phyloP scores from a whole-genome alignment of 1,140 invertebrate species.

The Belonocnema kinseyi region DNA sequence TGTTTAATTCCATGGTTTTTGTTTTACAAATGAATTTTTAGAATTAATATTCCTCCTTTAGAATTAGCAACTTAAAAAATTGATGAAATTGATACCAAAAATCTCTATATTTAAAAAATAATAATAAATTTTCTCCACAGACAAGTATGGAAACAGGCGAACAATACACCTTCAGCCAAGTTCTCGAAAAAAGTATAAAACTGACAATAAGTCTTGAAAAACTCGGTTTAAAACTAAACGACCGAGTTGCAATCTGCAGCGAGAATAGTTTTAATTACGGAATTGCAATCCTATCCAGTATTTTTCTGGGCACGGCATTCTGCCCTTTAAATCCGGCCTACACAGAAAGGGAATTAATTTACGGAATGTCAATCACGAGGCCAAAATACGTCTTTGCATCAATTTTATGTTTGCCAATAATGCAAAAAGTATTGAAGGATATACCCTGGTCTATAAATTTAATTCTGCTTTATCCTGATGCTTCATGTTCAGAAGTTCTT shows the following conservation, averaged over 20 bases:
- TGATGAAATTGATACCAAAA: too few species aligned
- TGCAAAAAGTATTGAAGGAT: slow-evolving; percentile 40
- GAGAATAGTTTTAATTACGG: slow-evolving; percentile 80
- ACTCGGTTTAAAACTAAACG: slow-evolving; percentile 72
- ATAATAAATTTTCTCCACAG: slow-evolving; percentile 68
- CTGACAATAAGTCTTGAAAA: slow-evolving; percentile 73
- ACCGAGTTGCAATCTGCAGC: slow-evolving; percentile 78
- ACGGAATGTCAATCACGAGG: slow-evolving; percentile 73
- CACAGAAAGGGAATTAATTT: slow-evolving; percentile 69
- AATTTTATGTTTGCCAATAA: not conserved
- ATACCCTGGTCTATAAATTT: slow-evolving; percentile 52
- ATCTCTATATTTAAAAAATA: too few species aligned
- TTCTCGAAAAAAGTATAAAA: slow-evolving; percentile 71
- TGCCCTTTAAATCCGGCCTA: slow-evolving; percentile 73
- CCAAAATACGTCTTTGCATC: slow-evolving; percentile 73
- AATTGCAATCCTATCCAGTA: slow-evolving; percentile 74
- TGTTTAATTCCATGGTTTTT: too few species aligned
- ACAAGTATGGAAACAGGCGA: slow-evolving; percentile 74
- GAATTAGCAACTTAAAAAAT: too few species aligned
- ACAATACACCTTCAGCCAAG: slow-evolving; percentile 68
- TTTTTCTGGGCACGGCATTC: slow-evolving; percentile 77
- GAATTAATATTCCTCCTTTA: too few species aligned
- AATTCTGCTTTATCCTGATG: slow-evolving; percentile 45
- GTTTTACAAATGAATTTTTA: too few species aligned
- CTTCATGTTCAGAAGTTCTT: not conserved